Base-by-base conservation (phyloP, 2,888 invertebrate species). In the Dioctria rufipes region DNA sequence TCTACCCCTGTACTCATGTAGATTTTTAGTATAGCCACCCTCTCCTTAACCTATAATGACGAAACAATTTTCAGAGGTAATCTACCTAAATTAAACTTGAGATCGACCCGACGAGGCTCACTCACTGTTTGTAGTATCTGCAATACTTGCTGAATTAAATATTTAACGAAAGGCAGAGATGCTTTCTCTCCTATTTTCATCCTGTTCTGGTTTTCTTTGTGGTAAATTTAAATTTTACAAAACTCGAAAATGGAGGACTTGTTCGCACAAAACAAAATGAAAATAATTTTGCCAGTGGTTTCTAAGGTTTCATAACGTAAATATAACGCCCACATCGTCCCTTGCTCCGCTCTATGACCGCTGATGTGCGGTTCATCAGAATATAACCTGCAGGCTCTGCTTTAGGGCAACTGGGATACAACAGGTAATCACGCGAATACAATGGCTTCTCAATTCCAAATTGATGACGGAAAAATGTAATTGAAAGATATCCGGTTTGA, bases 401-500 rank as follows among this genome's bases (percentile, higher is more conserved):
- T 61, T 43, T 8, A 25, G 4, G 13, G 43, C 75, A 61, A 40
- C 43, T 75, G 75, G 37, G 60, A 43, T 75, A 11, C 25, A 25
- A 25, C 61, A 75, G 61, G 75, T 75, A 75, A 75, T 75, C 75
- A 75, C 46, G 75, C 61, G 61, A n/a, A 43, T 51, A 75, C 75
- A 75, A 75, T 61, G 25, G 58, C 75, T 75, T 60, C 75, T 61
- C 75, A 75, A 75, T 75, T 58, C 60, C 75, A 75, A 58, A 75
- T 75, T 61, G 75, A 60, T 75, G 75, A 61, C 75, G 75, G 73
- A 60, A 75, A 75, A 75, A 75, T 75, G 61, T 75, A 61, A 75
- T 75, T 75, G 75, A 75, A 75, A 75, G 75, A 75, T 75, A 75
- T 75, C 75, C 75, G 75, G 75, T 61, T 75, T 75, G 75, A 61